Evolutionary conservation across 1,140 invertebrate genomes (phyloP).

Genomic region (Gonatopus flavifemur): DNA sequence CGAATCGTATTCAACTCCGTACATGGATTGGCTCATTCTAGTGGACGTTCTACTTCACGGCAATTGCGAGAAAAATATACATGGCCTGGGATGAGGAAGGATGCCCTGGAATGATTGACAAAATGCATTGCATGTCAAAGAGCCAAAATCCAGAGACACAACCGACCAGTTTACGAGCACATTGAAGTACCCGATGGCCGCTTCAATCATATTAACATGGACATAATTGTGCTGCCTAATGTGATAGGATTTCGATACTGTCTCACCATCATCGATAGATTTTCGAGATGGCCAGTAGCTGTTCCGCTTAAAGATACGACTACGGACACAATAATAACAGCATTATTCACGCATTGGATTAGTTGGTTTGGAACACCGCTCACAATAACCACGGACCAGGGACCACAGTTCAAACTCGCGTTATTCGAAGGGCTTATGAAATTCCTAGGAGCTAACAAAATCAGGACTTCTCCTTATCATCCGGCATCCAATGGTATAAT

Average conservation of each 20-base stretch:
- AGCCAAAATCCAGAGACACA: constrained; percentile 12
- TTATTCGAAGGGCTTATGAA: not conserved
- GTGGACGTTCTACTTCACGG: not conserved
- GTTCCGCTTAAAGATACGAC: constrained; percentile 26
- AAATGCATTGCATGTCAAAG: constrained; percentile 6
- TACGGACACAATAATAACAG: constrained; percentile 38
- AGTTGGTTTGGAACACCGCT: constrained; percentile 35
- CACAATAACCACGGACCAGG: constrained; percentile 26
- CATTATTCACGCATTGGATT: constrained; percentile 36
- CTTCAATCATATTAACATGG: constrained; percentile 9
- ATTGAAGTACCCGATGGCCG: constrained; percentile 4
- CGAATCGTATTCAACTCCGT: not conserved
- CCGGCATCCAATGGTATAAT: not conserved
- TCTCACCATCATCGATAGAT: constrained; percentile 32
- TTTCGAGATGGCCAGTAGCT: constrained; percentile 37
- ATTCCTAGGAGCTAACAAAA: not conserved
- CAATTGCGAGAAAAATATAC: constrained; percentile 1
- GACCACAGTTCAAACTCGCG: not conserved
- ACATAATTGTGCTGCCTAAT: not conserved
- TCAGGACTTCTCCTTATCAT: not conserved
- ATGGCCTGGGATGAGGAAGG: constrained; percentile 7
- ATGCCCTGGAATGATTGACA: not conserved
- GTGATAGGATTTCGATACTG: constrained; percentile 12
- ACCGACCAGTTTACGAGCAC: not conserved
- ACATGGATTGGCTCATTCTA: constrained; percentile 8